Base-by-base conservation (phyloP, 92 coral and sea anemone species). In the Zoanthus gigantus region DNA sequence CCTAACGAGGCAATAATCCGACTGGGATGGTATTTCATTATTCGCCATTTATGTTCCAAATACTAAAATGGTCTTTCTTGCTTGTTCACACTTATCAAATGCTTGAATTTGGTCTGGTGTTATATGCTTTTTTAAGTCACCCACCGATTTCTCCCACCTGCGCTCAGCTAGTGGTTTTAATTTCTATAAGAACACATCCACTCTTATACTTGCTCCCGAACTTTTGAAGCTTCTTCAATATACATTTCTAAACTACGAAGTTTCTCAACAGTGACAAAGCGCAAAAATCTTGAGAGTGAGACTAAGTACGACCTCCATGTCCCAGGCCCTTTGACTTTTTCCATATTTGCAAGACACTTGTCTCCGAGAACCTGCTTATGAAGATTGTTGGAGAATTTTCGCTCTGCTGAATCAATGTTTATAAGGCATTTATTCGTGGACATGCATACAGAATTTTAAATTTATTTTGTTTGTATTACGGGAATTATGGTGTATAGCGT, bases 91-190 rank as follows among this genome's bases (percentile, higher is more conserved):
- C 42, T 68, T 73, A 48, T 82, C 88, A 82, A 88, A 88, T 57
- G 34, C 60, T 47, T 82, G 87, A 23, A 88, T 73, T 60, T 88
- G 82, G 48, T 85, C 89, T 4, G 92, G 92, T 18, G 65, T 90
- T 42, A 90, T 85, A 8, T 85, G 89, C 42, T 85, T 84, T n/a
- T 90, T 63, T 14, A 90, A 54, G 80, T 85, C 87, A 31, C 77
- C 92, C 80, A 37, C 12, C 37, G 56, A 67, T 56, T 90, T 90
- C 18, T 90, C 89, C 90, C 92, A 90, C 46, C 86, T 78, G 47
- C 92, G 34, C 68, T 89, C 86, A 48, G 79, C 80, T 18, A 90
- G 60, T 46, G 79, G 79, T 77, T 23, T 23, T 23, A 23, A 23
- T 77, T 77, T 42, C 57, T 77, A 31, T 56, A 77, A 44, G 82